Evolutionary conservation across 64 coral and sea anemone species (phyloP).

Genomic region (Catalaphyllia jardinei): DNA sequence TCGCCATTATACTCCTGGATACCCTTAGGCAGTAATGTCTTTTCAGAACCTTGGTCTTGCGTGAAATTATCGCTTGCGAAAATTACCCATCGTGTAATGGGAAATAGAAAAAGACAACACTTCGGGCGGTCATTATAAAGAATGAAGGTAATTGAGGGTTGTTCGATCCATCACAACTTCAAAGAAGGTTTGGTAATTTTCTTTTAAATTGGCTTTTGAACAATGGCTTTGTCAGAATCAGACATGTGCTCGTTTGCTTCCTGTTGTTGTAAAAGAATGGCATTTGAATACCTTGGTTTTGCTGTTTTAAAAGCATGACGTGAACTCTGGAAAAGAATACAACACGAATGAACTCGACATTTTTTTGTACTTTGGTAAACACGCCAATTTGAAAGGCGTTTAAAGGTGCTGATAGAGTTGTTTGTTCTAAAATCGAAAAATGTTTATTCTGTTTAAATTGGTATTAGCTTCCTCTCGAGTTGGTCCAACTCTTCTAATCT

Average conservation of each 20-base stretch:
- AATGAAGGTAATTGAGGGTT: conserved; percentile 14
- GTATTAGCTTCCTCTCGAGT: not conserved
- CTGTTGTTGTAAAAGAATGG: conserved; percentile 1
- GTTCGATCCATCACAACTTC: conserved; percentile 29
- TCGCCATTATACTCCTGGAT: not conserved
- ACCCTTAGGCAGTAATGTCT: not conserved
- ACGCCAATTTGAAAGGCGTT: not conserved
- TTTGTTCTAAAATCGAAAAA: conserved; percentile 27
- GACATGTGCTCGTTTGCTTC: not conserved
- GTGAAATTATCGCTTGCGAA: conserved; percentile 11
- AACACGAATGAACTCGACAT: not conserved
- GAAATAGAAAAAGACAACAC: conserved; percentile 28
- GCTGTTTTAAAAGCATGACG: conserved; percentile 12
- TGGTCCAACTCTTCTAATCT: not conserved
- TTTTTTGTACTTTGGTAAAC: conserved; percentile 25
- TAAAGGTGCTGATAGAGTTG: not conserved
- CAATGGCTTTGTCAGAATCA: conserved; percentile 15
- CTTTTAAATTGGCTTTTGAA: conserved; percentile 14
- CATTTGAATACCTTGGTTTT: conserved; percentile 19
- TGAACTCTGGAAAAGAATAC: not conserved
- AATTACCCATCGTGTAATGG: conserved; percentile 30
- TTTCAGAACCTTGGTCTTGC: conserved; percentile 1
- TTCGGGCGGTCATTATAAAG: conserved; percentile 20
- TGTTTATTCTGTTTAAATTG: conserved; percentile 35
- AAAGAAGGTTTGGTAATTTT: conserved; percentile 26